Evolutionary conservation across 2,113 vertebrate genomes (phyloP), one percentile per base, ranked within the genome.

Genomic region (Actenoides lindsayi): DNA sequence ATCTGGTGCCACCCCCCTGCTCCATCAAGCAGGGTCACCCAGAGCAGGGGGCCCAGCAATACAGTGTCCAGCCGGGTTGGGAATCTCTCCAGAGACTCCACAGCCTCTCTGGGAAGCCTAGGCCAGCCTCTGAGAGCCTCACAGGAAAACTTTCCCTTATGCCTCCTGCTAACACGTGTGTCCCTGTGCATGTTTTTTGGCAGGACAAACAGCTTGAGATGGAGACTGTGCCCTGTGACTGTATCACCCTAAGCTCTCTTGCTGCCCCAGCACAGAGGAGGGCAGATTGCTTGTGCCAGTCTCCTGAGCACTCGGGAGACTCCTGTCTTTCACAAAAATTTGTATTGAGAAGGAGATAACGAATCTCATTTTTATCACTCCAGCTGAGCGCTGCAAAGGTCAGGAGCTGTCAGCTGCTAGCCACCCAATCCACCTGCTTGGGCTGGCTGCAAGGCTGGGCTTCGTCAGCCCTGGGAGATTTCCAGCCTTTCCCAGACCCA

Each of bases 161-260:
- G 17, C 25, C 70, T 67, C 41, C 30, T 54, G 56, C 85, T 75
- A 9, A 1, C 1, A 6, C 19, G 10, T 3, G n/a, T 4, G n/a
- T 21, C 62, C 39, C 57, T 4, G 0, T 0, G 6, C 48, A 0
- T 9, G 48, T 54, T 3, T 6, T 86, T n/a, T 0, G 8, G 30
- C 63, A 60, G n/a, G 28, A 53, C 5, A 1, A 42, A 16, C 0
- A 27, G 91, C 73, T 16, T 35, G 78, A 35, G 73, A 5, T 14
- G 63, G 74, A 60, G 50, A 33, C 33, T 23, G 71, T 9, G 11
- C 51, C 51, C 35, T 12, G 5, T 1, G 5, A 10, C 50, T 11
- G 42, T 48, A 5, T 13, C 74, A 6, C 20, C 57, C 60, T 48
- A 5, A 44, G 2, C 6, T 28, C 20, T 23, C n/a, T 12, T 4